Conservation (phyloP, 2,797 vertebrate genomes). For the Halcyon leucocephala region DNA sequence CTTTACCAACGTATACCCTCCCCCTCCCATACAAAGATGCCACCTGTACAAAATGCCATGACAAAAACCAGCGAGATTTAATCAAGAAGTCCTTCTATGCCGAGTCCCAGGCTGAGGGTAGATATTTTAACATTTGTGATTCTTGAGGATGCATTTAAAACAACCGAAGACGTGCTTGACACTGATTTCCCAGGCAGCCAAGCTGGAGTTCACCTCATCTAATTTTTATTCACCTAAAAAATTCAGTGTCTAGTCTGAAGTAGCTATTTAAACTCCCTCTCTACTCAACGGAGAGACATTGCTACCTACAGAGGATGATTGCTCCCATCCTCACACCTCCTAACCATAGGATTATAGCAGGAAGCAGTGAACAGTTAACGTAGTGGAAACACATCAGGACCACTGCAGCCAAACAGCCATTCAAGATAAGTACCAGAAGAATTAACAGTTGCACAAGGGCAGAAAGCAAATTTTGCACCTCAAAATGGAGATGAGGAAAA, state of each 20-base stretch:
- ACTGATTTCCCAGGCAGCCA: conserved; percentile 16
- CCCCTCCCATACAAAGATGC: background rate
- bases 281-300: background rate
- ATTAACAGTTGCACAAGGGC: background rate
- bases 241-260: background rate
- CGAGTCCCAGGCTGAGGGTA: background rate
- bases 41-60: background rate
- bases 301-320: background rate
- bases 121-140: background rate
- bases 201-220: conserved; percentile 1
- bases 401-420: background rate
- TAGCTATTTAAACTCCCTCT: background rate
- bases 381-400: background rate
- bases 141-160: background rate
- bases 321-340: background rate
- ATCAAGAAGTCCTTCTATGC: background rate
- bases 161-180: background rate
- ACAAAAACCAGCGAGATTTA: background rate
- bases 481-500: background rate
- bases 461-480: background rate
- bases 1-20: background rate
- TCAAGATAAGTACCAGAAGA: background rate
- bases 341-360: background rate
- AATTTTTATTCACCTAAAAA: conserved; percentile 27
- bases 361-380: background rate